Conservation (phyloP, 2,797 vertebrate genomes). For the Hybognathus amarus region DNA sequence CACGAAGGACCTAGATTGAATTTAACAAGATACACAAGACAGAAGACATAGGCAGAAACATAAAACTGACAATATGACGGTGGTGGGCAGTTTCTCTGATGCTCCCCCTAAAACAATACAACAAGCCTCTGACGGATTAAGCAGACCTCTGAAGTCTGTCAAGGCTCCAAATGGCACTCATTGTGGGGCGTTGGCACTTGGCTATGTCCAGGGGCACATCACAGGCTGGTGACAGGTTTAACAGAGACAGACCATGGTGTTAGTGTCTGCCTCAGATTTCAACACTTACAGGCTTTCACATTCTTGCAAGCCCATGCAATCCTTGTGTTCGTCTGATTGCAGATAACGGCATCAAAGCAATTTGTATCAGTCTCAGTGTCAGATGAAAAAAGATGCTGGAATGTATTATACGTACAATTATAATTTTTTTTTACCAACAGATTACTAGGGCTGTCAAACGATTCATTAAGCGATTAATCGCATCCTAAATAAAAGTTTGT, state of each 20-base stretch:
- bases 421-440: background rate
- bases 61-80: background rate
- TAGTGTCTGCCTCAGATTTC: conserved; percentile 12
- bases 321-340: conserved; percentile 5
- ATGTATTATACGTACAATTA: background rate
- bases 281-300: conserved; percentile 1
- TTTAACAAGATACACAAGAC: background rate
- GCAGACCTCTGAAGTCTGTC: conserved; percentile 35
- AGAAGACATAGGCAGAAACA: background rate
- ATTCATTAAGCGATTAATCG: too few relatives aligned
- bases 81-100: conserved; percentile 6
- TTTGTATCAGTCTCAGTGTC: background rate
- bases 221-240: conserved; percentile 42
- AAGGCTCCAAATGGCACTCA: conserved; percentile 45
- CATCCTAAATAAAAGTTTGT: too few relatives aligned
- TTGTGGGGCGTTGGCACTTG: conserved; percentile 43
- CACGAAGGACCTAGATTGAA: background rate
- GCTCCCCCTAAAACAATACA: conserved; percentile 28
- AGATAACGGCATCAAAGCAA: conserved; percentile 4
- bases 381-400: background rate
- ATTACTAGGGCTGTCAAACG: too few relatives aligned
- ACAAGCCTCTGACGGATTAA: conserved; percentile 52
- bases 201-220: conserved; percentile 38
- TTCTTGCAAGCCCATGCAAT: background rate
- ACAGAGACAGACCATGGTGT: background rate